phyloP scores from a whole-genome alignment of 2,797 vertebrate genomes.

The Xiphorhynchus erythropygius region DNA sequence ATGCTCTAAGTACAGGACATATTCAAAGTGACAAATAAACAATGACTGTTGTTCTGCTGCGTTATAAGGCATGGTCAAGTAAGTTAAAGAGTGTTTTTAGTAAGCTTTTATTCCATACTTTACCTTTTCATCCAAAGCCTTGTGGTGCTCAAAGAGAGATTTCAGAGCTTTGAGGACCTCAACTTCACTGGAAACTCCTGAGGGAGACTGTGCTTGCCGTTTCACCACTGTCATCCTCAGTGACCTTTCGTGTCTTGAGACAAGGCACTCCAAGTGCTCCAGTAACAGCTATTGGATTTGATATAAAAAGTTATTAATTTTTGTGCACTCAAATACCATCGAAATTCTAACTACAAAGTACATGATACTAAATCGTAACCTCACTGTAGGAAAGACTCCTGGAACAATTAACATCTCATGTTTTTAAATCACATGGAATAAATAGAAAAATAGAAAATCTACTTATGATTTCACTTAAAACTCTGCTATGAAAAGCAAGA shows the following conservation, averaged over 20 bases:
- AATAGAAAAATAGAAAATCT: not conserved
- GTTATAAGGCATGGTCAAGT: not conserved
- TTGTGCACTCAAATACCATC: not conserved
- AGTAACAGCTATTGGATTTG: conserved; percentile 85
- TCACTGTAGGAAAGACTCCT: not conserved
- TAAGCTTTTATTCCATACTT: conserved; percentile 26
- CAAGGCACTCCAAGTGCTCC: conserved; percentile 98
- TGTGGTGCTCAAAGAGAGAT: conserved; percentile 98
- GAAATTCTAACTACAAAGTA: not conserved
- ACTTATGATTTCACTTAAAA: not conserved
- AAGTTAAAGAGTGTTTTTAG: not conserved
- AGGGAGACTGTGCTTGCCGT: conserved; percentile 97
- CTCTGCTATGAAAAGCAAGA: not conserved
- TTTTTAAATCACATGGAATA: not conserved
- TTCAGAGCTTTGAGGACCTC: conserved; percentile 99
- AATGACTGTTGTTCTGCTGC: not conserved
- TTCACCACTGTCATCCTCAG: conserved; percentile 99
- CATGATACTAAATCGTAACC: not conserved
- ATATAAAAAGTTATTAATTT: conserved; percentile 38
- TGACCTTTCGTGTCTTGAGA: conserved; percentile 95
- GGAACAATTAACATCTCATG: not conserved
- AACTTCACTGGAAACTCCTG: conserved; percentile 97
- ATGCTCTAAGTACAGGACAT: not conserved
- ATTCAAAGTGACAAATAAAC: not conserved
- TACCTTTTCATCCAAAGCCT: conserved; percentile 99